phyloP scores from a whole-genome alignment of 2,797 vertebrate genomes.

The Sebastes cheni region DNA sequence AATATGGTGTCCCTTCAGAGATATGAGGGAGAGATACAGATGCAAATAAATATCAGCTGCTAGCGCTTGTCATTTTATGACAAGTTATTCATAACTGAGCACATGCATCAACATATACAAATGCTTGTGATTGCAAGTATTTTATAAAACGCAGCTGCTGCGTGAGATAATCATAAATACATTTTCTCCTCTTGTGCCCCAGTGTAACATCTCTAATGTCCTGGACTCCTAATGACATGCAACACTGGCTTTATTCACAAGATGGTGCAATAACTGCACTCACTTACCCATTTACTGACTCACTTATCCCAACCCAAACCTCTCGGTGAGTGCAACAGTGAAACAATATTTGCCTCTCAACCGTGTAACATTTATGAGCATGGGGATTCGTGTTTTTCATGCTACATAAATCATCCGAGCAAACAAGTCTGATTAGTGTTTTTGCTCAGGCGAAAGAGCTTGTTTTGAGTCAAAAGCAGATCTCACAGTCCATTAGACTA shows the following conservation, averaged over 20 bases:
- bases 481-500: slow-evolving; percentile 69
- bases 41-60: slow-evolving; percentile 61
- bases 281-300: slow-evolving; percentile 47
- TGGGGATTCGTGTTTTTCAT: slow-evolving; percentile 51
- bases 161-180: slow-evolving; percentile 26
- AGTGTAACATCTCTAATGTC: slow-evolving; percentile 15
- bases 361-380: slow-evolving; percentile 64
- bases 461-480: slow-evolving; percentile 55
- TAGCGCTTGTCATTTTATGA: slow-evolving; percentile 45
- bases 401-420: slow-evolving; percentile 66
- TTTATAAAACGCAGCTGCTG: slow-evolving; percentile 11
- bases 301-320: slow-evolving; percentile 23
- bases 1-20: slow-evolving; percentile 55
- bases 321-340: slow-evolving; percentile 31
- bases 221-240: slow-evolving; percentile 58
- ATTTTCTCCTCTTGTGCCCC: background rate
- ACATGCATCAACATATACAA: slow-evolving; percentile 35
- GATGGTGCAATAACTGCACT: slow-evolving; percentile 80
- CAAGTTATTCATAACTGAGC: slow-evolving; percentile 42
- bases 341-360: slow-evolving; percentile 61
- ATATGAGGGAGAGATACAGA: slow-evolving; percentile 32
- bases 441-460: slow-evolving; percentile 48
- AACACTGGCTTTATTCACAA: slow-evolving; percentile 79
- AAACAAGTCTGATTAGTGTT: slow-evolving; percentile 67
- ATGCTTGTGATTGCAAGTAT: slow-evolving; percentile 31